These are phyloP conservation scores for Antheraea mylitta DNA, from an alignment of 1,140 invertebrate genomes.

Conservation along the genomic window DNA sequence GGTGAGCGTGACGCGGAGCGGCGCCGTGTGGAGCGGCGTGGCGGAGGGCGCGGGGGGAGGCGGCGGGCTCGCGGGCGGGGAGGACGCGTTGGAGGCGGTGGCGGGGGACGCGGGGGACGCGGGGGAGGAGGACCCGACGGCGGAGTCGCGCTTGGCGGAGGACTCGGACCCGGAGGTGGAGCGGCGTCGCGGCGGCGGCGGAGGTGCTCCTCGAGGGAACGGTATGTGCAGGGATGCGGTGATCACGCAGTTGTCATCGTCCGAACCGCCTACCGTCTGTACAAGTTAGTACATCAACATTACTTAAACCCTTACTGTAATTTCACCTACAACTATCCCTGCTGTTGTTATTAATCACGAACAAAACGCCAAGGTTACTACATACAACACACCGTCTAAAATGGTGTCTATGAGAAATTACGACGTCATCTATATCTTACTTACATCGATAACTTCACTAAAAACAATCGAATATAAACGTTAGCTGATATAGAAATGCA, in stretches of 20 bases:
- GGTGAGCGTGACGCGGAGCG: conserved; percentile 35
- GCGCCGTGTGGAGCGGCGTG: conserved; percentile 16
- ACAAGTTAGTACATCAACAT: background rate
- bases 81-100: conserved; percentile 59
- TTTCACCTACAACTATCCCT: too few relatives aligned
- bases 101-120: conserved; percentile 54
- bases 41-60: conserved; percentile 16
- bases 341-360: too few relatives aligned
- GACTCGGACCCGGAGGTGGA: conserved; percentile 61
- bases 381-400: too few relatives aligned
- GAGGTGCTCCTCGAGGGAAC: conserved; percentile 57
- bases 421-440: too few relatives aligned
- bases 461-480: too few relatives aligned
- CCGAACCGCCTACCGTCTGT: conserved; percentile 56
- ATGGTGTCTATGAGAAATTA: too few relatives aligned
- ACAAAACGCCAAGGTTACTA: too few relatives aligned
- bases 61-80: conserved; percentile 54
- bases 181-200: conserved; percentile 41
- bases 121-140: conserved; percentile 59
- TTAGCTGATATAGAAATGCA: too few relatives aligned
- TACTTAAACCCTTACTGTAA: too few relatives aligned
- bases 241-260: conserved; percentile 83
- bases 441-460: too few relatives aligned
- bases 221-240: conserved; percentile 90
- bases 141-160: conserved; percentile 58